Evolutionary conservation across 2,113 vertebrate genomes (phyloP).

Genomic region (Lycaon pictus): DNA sequence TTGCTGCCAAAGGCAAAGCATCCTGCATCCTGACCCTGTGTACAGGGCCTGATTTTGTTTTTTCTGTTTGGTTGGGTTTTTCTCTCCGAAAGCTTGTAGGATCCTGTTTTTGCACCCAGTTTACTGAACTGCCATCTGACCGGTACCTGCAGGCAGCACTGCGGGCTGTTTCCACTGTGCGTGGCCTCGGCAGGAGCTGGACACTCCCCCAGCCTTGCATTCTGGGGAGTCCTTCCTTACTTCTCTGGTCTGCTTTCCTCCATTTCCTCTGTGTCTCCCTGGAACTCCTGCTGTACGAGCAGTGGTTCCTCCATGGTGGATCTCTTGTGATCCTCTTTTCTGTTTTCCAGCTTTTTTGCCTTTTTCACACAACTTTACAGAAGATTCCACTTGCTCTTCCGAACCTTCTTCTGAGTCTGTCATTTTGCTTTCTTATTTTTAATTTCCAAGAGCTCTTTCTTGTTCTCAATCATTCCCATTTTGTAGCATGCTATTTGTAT

Average conservation of each 20-base stretch:
- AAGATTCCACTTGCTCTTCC: not conserved
- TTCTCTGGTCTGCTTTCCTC: not conserved
- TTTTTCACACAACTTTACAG: not conserved
- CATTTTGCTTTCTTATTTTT: not conserved
- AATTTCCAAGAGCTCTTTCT: not conserved
- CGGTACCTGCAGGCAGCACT: not conserved
- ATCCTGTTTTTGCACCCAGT: not conserved
- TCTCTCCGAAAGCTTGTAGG: not conserved
- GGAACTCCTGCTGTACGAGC: no score
- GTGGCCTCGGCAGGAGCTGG: not conserved
- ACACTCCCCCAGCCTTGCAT: not conserved
- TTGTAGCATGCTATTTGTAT: not conserved
- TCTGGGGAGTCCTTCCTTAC: not conserved
- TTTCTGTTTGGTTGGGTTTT: not conserved
- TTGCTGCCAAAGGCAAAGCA: not conserved
- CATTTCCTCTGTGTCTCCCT: not conserved
- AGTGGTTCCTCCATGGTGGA: not conserved
- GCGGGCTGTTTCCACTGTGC: accelerated
- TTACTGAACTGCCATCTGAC: not conserved
- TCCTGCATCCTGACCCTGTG: not conserved
- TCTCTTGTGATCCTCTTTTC: not conserved
- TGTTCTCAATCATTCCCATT: not conserved
- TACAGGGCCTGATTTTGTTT: not conserved
- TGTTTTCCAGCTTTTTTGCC: not conserved
- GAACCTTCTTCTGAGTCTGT: not conserved